Evolutionary conservation across 2,888 invertebrate genomes (phyloP).

Genomic region (Hylaea fasciaria): DNA sequence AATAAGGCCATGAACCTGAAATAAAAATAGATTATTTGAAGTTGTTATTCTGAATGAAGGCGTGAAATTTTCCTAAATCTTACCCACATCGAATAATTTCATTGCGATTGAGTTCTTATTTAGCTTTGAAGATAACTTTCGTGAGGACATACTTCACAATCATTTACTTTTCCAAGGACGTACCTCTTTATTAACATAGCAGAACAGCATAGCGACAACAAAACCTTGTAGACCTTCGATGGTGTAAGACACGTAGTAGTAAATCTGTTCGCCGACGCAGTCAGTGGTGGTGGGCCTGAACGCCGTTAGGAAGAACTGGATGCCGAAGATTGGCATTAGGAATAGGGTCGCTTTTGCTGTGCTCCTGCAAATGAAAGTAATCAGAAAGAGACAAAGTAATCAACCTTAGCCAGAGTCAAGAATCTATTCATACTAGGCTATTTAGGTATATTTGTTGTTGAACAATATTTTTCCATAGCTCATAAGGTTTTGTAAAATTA

Average conservation of each 20-base stretch:
- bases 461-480: too few relatives aligned
- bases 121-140: too few relatives aligned
- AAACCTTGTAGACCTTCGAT: conserved; percentile 87
- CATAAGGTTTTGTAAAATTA: too few relatives aligned
- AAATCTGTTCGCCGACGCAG: conserved; percentile 82
- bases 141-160: too few relatives aligned
- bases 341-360: conserved; percentile 88
- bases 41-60: neutral
- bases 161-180: neutral
- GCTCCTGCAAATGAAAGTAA: conserved; percentile 66
- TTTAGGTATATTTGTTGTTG: too few relatives aligned
- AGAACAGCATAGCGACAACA: conserved; percentile 87
- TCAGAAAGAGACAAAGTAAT: neutral
- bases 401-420: neutral
- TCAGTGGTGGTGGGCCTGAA: conserved; percentile 80
- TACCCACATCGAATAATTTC: too few relatives aligned
- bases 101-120: neutral
- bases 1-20: conserved; percentile 73
- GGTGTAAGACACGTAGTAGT: conserved; percentile 85
- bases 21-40: conserved; percentile 21
- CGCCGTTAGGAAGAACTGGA: conserved; percentile 87
- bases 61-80: too few relatives aligned
- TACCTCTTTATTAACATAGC: conserved; percentile 87
- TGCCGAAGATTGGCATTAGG: conserved; percentile 88
- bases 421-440: neutral